Evolutionary conservation across 2,797 vertebrate species (phyloP).

Genomic region (Phylloscopus collybita): DNA sequence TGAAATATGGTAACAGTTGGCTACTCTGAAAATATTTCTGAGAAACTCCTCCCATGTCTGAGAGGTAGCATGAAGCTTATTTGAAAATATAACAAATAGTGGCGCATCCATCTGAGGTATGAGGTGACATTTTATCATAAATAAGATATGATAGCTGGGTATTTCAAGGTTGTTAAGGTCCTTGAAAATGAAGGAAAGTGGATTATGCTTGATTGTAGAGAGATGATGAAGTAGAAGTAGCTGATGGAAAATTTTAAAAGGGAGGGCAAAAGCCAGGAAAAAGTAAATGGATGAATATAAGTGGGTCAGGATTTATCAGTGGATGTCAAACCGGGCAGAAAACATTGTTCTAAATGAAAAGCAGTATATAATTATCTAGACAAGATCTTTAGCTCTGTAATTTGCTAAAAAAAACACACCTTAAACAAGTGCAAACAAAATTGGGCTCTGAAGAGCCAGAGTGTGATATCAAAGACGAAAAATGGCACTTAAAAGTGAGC

Average conservation of each 20-base stretch:
- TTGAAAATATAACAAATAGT: neutral
- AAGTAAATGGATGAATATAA: neutral
- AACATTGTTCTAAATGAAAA: neutral
- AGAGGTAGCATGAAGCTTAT: neutral
- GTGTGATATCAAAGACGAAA: neutral
- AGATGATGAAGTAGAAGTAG: neutral
- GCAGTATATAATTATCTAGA: neutral
- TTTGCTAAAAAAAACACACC: neutral
- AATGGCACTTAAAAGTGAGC: neutral
- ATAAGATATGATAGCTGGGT: neutral
- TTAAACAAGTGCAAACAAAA: neutral
- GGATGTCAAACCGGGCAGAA: neutral
- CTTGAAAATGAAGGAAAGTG: constrained; percentile 11
- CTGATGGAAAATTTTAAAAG: neutral
- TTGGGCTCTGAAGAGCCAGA: neutral
- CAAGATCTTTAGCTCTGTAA: neutral
- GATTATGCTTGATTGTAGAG: neutral
- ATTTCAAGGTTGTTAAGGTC: neutral
- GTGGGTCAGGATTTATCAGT: neutral
- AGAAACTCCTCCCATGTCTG: neutral
- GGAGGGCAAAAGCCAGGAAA: neutral
- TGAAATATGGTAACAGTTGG: neutral
- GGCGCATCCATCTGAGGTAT: fast-evolving
- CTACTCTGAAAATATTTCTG: constrained; percentile 16
- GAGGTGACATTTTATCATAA: constrained; percentile 11